A percentile compares a stretch with the other conserved stretches of the same genome.
These are phyloP conservation scores for Barnardius zonarius DNA, from an alignment of 2,113 vertebrate genomes.

Conservation along the genomic window DNA sequence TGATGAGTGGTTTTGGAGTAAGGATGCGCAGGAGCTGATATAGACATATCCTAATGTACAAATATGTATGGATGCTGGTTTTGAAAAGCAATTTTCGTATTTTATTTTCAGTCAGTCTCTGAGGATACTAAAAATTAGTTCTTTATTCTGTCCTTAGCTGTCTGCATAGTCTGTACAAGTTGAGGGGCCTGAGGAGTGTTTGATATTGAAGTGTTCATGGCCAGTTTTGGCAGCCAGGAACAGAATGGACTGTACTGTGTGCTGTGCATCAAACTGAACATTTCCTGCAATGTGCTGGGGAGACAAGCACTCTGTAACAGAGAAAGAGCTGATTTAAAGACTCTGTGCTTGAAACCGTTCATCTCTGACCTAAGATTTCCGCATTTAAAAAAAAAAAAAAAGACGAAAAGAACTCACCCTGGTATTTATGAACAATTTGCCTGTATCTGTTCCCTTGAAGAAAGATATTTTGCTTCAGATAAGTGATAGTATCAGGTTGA, in stretches of 20 bases:
- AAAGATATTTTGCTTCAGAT: not conserved
- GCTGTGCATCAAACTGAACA: not conserved
- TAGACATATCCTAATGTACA: not conserved
- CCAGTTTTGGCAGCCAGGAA: not conserved
- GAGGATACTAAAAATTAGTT: not conserved
- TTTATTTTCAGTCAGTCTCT: not conserved
- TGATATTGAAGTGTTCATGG: not conserved
- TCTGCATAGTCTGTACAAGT: not conserved
- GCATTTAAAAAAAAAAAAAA: not conserved
- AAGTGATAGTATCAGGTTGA: not conserved
- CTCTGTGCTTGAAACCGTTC: not conserved
- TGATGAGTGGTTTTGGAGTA: not conserved
- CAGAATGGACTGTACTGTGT: too few relatives aligned
- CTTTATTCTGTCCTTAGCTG: not conserved
- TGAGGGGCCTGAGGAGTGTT: not conserved
- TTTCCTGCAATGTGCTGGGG: not conserved
- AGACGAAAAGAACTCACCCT: too few relatives aligned
- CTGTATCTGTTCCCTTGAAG: not conserved
- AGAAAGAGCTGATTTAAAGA: not conserved
- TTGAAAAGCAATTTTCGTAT: not conserved
- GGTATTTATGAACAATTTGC: not conserved
- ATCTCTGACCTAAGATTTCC: not conserved
- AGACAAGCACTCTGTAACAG: not conserved
- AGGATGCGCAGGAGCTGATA: not conserved
- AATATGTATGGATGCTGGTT: not conserved